Conservation (phyloP, 2,113 vertebrate genomes). For the Donacobius atricapilla region DNA sequence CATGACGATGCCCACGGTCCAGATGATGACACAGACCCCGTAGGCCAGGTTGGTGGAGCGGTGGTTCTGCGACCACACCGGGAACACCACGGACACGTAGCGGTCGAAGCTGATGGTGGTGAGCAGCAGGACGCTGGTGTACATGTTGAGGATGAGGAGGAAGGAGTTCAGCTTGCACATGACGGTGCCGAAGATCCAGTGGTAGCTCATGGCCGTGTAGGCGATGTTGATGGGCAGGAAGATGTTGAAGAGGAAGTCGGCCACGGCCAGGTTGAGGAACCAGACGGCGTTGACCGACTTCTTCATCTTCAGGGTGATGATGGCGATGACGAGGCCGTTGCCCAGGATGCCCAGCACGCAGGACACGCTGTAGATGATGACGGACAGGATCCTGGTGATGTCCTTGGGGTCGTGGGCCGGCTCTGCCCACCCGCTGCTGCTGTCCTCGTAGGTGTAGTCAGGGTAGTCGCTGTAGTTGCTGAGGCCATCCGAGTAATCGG, state of each 20-base stretch:
- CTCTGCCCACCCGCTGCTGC: neutral
- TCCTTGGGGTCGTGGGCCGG: neutral
- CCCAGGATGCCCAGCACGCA: constrained; percentile 87
- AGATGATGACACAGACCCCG: constrained; percentile 70
- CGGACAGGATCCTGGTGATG: constrained; percentile 49
- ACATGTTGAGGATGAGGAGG: constrained; percentile 91
- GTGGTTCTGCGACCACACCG: constrained; percentile 93
- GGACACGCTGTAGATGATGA: constrained; percentile 73
- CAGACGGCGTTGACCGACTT: constrained; percentile 87
- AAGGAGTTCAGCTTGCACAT: constrained; percentile 88
- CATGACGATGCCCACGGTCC: constrained; percentile 76
- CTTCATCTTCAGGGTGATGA: constrained; percentile 87
- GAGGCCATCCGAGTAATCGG: neutral
- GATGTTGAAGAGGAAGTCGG: constrained; percentile 89
- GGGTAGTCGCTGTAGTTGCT: neutral
- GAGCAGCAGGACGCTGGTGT: constrained; percentile 91
- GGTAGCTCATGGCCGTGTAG: constrained; percentile 71
- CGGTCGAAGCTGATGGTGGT: constrained; percentile 90
- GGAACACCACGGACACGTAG: constrained; percentile 85
- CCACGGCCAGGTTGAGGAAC: constrained; percentile 90
- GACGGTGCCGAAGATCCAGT: constrained; percentile 86
- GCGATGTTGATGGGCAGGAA: constrained; percentile 84
- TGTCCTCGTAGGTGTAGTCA: neutral
- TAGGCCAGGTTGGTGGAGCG: constrained; percentile 78
- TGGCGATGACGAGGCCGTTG: constrained; percentile 87